Base-by-base conservation (phyloP, 2,888 invertebrate species). In the Epistrophe grossulariae region DNA sequence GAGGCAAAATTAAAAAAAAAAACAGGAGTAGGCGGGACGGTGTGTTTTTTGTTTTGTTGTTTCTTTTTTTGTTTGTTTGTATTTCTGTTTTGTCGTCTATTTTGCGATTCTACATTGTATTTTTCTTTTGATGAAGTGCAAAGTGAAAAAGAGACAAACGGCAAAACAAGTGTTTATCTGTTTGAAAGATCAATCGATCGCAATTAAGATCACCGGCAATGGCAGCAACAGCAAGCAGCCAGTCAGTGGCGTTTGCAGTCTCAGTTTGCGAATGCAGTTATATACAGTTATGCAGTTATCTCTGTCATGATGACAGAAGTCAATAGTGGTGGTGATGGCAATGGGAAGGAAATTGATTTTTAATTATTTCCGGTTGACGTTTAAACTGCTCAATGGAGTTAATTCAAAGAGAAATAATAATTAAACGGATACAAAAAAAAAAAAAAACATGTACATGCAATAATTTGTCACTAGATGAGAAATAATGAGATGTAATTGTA, bases 281-380 rank as follows among this genome's bases (percentile, higher is more conserved):
- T 83, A 70, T 24, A 24, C 24, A 24, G 24, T 24, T 24, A 24
- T 24, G 24, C 70, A 68, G 73, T 78, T 83, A 70, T 38, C 62
- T 52, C 62, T 52, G 62, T 28, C 59, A 73, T 40, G 40, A 8
- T 31, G 79, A 71, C 79, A 57, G 50, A 31, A 50, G 50, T 76
- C 24, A 72, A 24, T 57, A 24, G 45, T 19, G 50, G 11, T 35
- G 50, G n/a, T 43, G 24, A 68, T 62, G 31, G 35, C 64, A 38
- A 55, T 79, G 40, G 28, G 31, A 62, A 60, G 85, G 78, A 82
- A 85, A 85, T 85, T 85, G 81, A 70, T 73, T 82, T 81, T 74
- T 74, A 81, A 85, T 82, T 78, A 62, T 74, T 85, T 85, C 85
- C 85, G 85, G 73, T 81, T 48, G 59, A n/a, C 50, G 71, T 71